Conservation (phyloP, 2,797 vertebrate species). For the Rhabdophis nuchalis region DNA sequence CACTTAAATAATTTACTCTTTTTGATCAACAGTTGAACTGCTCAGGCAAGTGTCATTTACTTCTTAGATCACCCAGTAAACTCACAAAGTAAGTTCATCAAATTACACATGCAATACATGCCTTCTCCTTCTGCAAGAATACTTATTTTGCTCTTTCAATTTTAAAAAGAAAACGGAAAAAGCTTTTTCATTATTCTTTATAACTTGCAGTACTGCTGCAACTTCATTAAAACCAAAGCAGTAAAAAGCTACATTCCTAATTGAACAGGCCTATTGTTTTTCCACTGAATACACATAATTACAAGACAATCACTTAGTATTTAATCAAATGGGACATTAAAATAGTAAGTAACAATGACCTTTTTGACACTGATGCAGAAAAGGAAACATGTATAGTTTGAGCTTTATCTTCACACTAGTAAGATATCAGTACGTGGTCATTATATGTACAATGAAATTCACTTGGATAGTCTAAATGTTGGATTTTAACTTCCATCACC, state of each 20-base stretch:
- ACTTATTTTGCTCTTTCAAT: constrained; percentile 61
- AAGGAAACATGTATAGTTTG: constrained; percentile 11
- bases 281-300: constrained; percentile 64
- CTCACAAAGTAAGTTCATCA: constrained; percentile 68
- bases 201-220: constrained; percentile 50
- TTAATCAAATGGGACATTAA: constrained; percentile 69
- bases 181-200: constrained; percentile 57
- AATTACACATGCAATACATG: constrained; percentile 64
- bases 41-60: constrained; percentile 74
- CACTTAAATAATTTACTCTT: constrained; percentile 79
- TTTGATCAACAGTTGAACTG: constrained; percentile 78
- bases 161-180: constrained; percentile 19
- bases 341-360: constrained; percentile 65
- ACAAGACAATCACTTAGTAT: constrained; percentile 61
- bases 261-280: constrained; percentile 66
- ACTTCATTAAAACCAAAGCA: constrained; percentile 61
- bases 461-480: neutral
- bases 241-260: constrained; percentile 64
- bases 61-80: constrained; percentile 77
- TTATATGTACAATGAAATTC: neutral
- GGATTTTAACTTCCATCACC: neutral
- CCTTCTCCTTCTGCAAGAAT: constrained; percentile 65
- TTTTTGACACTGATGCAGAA: constrained; percentile 55
- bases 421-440: constrained; percentile 33
- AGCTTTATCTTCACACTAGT: constrained; percentile 37